Evolutionary conservation across 2,888 invertebrate genomes (phyloP), one percentile per base, ranked within the genome.

Genomic region (Polyploca ridens): DNA sequence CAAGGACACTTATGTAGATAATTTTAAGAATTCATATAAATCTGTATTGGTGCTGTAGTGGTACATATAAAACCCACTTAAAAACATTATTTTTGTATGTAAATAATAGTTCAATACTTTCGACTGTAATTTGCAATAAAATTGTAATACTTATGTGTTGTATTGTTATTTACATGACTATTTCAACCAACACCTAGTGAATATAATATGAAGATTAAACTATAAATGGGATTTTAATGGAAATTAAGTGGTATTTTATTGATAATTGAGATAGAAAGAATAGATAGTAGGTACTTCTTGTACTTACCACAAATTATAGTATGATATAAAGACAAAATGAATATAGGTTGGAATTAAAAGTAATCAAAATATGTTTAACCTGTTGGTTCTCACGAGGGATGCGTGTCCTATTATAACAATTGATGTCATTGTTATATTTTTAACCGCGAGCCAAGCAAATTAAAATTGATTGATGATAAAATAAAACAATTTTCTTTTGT

Each of bases 401-500:
- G n/a, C n/a, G n/a, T n/a, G n/a, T n/a, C n/a, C n/a, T n/a, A n/a
- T n/a, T n/a, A n/a, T n/a, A n/a, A n/a, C n/a, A n/a, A n/a, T n/a
- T n/a, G n/a, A n/a, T n/a, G n/a, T n/a, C n/a, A n/a, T n/a, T n/a
- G n/a, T n/a, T n/a, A n/a, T n/a, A n/a, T n/a, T n/a, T n/a, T n/a
- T n/a, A n/a, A n/a, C n/a, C n/a, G n/a, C n/a, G n/a, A n/a, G n/a
- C n/a, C n/a, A n/a, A n/a, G n/a, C n/a, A n/a, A n/a, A n/a, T n/a
- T 27, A 27, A 27, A 27, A 27, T 27, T 27, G 27, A 27, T 27
- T 16, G 33, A 46, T 60, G 19, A 33, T 35, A 76, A 86, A 83
- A 83, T 69, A 85, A 86, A 88, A 78, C 75, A 76, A 65, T 59
- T 27, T 33, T 66, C 68, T 78, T 83, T 74, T 65, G 68, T 69